These are phyloP conservation scores for Seladonia tumulorum DNA, from an alignment of 2,888 invertebrate genomes.

Conservation along the genomic window DNA sequence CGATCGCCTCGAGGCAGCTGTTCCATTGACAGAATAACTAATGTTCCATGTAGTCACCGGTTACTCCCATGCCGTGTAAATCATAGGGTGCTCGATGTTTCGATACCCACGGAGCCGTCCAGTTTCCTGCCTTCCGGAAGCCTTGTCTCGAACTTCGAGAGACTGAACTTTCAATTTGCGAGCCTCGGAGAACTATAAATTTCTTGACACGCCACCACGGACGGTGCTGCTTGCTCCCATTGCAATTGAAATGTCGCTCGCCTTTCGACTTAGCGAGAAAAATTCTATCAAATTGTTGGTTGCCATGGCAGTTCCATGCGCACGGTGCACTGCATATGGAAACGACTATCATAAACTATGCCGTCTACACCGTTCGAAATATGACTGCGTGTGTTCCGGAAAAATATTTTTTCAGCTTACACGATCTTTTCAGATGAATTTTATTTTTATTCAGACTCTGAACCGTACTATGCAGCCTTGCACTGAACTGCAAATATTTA, in stretches of 20 bases:
- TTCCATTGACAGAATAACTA: slow-evolving; percentile 72
- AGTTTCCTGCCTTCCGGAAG: slow-evolving; percentile 57
- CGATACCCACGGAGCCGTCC: slow-evolving; percentile 63
- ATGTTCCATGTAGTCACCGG: slow-evolving; percentile 67
- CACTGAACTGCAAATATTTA: background rate
- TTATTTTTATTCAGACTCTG: background rate
- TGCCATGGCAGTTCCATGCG: background rate
- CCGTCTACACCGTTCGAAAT: background rate
- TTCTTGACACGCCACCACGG: background rate
- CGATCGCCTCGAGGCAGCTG: slow-evolving; percentile 60
- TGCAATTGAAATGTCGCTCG: background rate
- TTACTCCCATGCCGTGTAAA: slow-evolving; percentile 66
- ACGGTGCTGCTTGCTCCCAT: background rate
- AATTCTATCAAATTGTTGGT: background rate
- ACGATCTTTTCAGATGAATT: background rate
- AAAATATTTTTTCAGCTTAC: background rate
- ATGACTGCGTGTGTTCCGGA: background rate
- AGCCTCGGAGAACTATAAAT: background rate
- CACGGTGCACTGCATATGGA: background rate
- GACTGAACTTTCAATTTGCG: background rate
- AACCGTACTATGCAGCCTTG: background rate
- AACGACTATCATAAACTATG: background rate
- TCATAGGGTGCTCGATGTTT: slow-evolving; percentile 72
- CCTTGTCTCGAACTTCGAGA: background rate
- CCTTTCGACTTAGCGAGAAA: background rate